Conservation (phyloP, 2,113 vertebrate species). For the Lontra canadensis region DNA sequence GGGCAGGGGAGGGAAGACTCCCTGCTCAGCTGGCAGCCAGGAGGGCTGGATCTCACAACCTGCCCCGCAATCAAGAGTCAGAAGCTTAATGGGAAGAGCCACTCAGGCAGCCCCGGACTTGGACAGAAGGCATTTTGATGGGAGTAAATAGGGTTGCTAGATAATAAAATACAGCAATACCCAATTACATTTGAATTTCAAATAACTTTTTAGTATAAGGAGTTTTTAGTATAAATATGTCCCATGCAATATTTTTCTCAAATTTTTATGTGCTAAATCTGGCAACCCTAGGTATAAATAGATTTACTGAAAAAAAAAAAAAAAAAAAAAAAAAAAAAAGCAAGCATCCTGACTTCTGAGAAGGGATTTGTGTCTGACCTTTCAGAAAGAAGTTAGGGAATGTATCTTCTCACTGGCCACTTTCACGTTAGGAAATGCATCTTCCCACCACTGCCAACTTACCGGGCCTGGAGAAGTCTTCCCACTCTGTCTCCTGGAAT, state of each 20-base stretch:
- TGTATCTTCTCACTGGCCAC: background rate
- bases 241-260: background rate
- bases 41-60: background rate
- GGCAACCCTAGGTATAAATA: background rate
- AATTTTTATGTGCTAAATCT: constrained; percentile 36
- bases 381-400: background rate
- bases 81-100: background rate
- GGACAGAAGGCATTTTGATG: background rate
- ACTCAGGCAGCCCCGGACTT: background rate
- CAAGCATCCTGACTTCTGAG: background rate
- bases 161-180: background rate
- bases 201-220: background rate
- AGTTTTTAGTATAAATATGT: background rate
- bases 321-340: background rate
- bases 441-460: constrained; percentile 68
- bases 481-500: constrained; percentile 84
- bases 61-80: background rate
- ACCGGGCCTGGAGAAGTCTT: constrained; percentile 85
- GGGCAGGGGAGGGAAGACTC: background rate
- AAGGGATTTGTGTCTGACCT: background rate
- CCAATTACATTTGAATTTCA: constrained; percentile 21
- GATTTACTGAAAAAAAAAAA: background rate
- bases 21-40: background rate
- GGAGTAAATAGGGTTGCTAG: background rate
- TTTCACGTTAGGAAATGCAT: background rate